Evolutionary conservation across 2,888 invertebrate genomes (phyloP), one percentile per base, ranked within the genome.

Genomic region (Pollenia griseotomentosa): DNA sequence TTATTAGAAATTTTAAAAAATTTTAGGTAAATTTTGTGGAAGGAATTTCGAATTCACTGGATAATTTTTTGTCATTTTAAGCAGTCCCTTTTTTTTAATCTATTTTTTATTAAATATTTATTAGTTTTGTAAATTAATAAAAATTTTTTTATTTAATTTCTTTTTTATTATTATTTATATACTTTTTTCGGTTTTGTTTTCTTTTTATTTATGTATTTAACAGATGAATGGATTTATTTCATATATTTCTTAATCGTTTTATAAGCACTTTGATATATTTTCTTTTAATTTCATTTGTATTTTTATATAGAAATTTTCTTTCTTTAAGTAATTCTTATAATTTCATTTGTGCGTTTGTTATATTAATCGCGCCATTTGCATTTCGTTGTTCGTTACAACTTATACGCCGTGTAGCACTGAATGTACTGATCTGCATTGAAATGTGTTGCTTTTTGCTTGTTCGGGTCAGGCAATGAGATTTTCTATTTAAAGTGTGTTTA

Each of bases 341-440:
- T 66, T 73, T 59, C 48, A 12, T 77, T 81, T 48, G 14, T 44
- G 19, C 61, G 2, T 83, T 70, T 75, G 11, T 68, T 77, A 42
- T 63, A 19, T 10, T n/a, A 75, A 11, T 65, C 83, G 74, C 83
- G 75, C 53, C 83, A 44, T 53, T 42, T 23, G 19, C 19, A 63
- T 40, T 65, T 83, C 65, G 63, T 57, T 68, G 53, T 53, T 81
- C 73, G 48, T 74, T 78, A 78, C 82, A 86, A 88, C 88, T 83
- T 86, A 85, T 84, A 79, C 88, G 90, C 85, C 89, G 88, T 89
- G 86, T 88, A 89, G 90, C 89, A 90, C 88, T 89, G 19, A 78
- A 88, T 89, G 80, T 80, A 92, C 91, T 92, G 91, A 91, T 89
- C 55, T 61, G 1, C 23, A 42, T 14, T 53, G 40, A 74, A 57